Evolutionary conservation across 2,797 vertebrate genomes (phyloP).

Genomic region (Pseudomugil gertrudae): DNA sequence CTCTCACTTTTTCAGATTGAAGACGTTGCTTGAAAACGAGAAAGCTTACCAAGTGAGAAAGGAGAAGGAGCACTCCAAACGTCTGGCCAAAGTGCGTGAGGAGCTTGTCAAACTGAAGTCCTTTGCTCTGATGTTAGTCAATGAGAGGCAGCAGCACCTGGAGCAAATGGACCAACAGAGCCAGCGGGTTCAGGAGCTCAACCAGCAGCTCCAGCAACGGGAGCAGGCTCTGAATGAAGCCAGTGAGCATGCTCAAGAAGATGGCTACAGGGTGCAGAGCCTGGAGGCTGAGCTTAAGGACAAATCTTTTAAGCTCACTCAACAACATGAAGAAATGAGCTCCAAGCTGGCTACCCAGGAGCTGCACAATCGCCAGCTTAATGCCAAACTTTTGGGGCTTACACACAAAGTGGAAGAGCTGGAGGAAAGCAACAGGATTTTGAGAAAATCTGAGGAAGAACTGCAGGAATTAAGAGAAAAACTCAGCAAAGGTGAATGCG

Average conservation of each 20-base stretch:
- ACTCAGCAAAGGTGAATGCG: slow-evolving; percentile 91
- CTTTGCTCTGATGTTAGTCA: slow-evolving; percentile 97
- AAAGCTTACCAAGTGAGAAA: slow-evolving; percentile 93
- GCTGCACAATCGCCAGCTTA: slow-evolving; percentile 87
- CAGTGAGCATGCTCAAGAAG: slow-evolving; percentile 86
- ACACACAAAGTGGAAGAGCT: slow-evolving; percentile 90
- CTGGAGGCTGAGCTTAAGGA: slow-evolving; percentile 91
- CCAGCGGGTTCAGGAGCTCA: slow-evolving; percentile 91
- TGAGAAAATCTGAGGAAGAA: slow-evolving; percentile 93
- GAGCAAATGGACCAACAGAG: slow-evolving; percentile 95
- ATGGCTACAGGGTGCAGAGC: slow-evolving; percentile 86
- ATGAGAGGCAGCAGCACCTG: slow-evolving; percentile 96
- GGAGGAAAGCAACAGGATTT: slow-evolving; percentile 87
- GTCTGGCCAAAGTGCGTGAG: slow-evolving; percentile 89
- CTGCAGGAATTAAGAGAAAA: slow-evolving; percentile 91
- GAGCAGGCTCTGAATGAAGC: slow-evolving; percentile 87
- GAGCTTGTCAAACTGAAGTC: slow-evolving; percentile 97
- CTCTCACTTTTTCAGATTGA: slow-evolving; percentile 83
- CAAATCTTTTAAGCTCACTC: slow-evolving; percentile 86
- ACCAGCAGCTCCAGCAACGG: slow-evolving; percentile 89
- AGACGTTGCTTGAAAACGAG: slow-evolving; percentile 95
- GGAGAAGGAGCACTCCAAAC: slow-evolving; percentile 92
- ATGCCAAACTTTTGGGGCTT: slow-evolving; percentile 87
- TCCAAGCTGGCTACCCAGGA: slow-evolving; percentile 89
- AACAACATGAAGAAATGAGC: slow-evolving; percentile 94